Percentiles rank a stretch among this genome's conserved stretches.
Evolutionary conservation across 2,113 vertebrate genomes (phyloP).

Genomic region (Dinomys branickii): DNA sequence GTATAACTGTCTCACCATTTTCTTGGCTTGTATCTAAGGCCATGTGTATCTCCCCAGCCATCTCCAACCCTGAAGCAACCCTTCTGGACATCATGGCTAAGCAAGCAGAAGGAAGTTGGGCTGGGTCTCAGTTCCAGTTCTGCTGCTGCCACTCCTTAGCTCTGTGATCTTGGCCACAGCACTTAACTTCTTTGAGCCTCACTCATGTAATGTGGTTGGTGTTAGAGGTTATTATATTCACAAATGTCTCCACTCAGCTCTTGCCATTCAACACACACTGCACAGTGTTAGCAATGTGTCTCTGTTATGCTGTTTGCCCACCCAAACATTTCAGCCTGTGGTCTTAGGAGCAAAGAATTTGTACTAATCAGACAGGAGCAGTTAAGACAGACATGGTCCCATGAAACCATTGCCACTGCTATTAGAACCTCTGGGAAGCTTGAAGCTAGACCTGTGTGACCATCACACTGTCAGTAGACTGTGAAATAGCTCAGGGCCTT

Average conservation of each 20-base stretch:
- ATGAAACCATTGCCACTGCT: background rate
- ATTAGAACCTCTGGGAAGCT: background rate
- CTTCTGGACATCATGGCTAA: background rate
- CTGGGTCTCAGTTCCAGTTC: background rate
- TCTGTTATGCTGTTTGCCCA: background rate
- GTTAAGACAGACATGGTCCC: background rate
- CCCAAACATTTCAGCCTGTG: background rate
- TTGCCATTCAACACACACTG: accelerated
- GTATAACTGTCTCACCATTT: accelerated
- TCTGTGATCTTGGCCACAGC: background rate
- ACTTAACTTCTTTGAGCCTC: background rate
- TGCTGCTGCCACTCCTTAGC: background rate
- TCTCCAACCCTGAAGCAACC: background rate
- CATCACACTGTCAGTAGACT: conserved; percentile 17
- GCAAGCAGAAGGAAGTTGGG: background rate
- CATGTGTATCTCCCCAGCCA: background rate
- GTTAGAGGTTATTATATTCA: background rate
- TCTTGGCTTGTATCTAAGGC: background rate
- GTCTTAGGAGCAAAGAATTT: background rate
- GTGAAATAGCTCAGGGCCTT: background rate
- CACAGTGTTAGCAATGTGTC: background rate
- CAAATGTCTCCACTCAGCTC: background rate
- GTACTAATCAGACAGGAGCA: background rate
- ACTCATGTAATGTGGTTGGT: background rate
- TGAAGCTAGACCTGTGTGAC: conserved; percentile 50